Evolutionary conservation across 2,113 vertebrate species (phyloP), one percentile per base, ranked within the genome.

Genomic region (Choloepus hoffmanni): DNA sequence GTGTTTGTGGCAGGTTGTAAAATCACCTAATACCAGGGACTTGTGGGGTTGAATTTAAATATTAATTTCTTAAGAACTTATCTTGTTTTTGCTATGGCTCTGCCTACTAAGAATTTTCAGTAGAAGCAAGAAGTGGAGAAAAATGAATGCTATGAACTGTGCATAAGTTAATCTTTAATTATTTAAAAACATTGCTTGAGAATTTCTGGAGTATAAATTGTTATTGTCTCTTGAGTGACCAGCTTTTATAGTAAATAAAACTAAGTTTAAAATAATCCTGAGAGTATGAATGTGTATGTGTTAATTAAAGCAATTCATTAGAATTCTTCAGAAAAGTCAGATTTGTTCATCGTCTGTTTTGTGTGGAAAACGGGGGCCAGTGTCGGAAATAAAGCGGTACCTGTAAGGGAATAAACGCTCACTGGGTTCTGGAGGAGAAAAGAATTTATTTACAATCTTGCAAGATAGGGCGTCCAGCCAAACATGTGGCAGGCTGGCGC

Each of bases 131-230:
- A 85, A 58, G 82, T n/a, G 50, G 26, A 73, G 67, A 92, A 67
- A 50, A 1, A 53, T 50, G 74, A 30, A 88, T 96, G 94, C 94
- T 95, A 53, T 86, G 95, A 97, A 55, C 72, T 67, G 5, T 74
- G 70, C 55, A 68, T 76, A 43, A 81, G 67, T 87, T 96, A 55
- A 94, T 90, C 68, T 85, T 90, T 88, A 94, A 77, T 95, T 68
- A 89, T 94, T 85, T 60, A 70, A 97, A 96, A 93, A 23, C 55
- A 11, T n/a, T 50, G 33, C 83, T 67, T 36, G 72, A 84, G 89
- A 92, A 70, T 72, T 94, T 93, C 43, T 73, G 33, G 72, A 88
- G 55, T 95, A 96, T 68, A 28, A 85, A 53, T 67, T 91, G 48
- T 43, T 65, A 84, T 70, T 90, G 68, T 90, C 26, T 90, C 79